Evolutionary conservation across 2,888 invertebrate species (phyloP).

Genomic region (Spialia ferax): DNA sequence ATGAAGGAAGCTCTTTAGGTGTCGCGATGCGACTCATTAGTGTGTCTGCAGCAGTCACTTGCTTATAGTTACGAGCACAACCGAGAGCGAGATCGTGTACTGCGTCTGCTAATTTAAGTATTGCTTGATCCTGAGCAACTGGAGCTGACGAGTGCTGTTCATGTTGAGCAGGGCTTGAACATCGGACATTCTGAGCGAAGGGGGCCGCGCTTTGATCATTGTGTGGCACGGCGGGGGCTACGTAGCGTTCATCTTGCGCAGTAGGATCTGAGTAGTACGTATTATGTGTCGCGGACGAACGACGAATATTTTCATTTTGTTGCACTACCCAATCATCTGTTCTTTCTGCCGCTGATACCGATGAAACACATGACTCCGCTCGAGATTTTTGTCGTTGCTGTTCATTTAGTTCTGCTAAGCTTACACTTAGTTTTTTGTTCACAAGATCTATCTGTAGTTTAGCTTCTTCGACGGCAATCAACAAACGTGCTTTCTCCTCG

Average conservation of each 20-base stretch:
- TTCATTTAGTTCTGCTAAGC: background rate
- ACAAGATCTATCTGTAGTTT: conserved; percentile 1
- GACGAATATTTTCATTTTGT: background rate
- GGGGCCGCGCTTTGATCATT: background rate
- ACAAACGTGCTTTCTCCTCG: background rate
- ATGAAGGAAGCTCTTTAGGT: conserved; percentile 44
- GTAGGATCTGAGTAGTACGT: background rate
- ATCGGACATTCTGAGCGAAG: background rate
- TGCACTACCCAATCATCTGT: conserved; percentile 6
- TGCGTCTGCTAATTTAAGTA: conserved; percentile 36
- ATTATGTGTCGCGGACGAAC: background rate
- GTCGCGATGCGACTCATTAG: conserved; percentile 44
- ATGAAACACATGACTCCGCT: background rate
- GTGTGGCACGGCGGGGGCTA: background rate
- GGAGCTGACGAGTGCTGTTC: conserved; percentile 1
- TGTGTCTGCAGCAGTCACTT: conserved; percentile 7
- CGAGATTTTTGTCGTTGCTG: background rate
- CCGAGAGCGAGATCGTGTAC: conserved; percentile 30
- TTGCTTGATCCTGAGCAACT: conserved; percentile 6
- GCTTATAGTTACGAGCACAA: background rate
- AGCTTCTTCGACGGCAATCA: conserved; percentile 2
- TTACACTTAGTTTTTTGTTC: conserved; percentile 2
- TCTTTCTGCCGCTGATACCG: background rate
- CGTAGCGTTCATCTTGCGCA: background rate
- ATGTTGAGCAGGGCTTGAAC: conserved; percentile 1